phyloP scores from a whole-genome alignment of 2,797 vertebrate genomes.

The Danio albolineatus region DNA sequence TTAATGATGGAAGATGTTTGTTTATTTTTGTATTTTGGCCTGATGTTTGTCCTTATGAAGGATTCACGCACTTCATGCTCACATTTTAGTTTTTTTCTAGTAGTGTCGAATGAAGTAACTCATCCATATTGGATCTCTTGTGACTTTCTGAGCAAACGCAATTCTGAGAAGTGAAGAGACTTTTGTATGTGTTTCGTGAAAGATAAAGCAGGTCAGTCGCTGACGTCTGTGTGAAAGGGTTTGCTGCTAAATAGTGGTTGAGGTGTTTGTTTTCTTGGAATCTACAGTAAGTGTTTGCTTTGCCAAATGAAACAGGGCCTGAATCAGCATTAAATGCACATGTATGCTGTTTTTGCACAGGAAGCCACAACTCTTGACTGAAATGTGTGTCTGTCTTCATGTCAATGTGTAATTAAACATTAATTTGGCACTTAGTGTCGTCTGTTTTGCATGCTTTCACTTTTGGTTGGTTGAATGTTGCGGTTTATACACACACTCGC shows the following conservation, averaged over 20 bases:
- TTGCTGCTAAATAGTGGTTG: background rate
- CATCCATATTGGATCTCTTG: constrained; percentile 42
- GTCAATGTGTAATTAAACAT: constrained; percentile 18
- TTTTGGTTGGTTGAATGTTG: no score
- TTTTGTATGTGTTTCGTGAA: constrained; percentile 33
- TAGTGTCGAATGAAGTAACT: constrained; percentile 4
- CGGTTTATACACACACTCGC: no score
- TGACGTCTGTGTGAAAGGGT: background rate
- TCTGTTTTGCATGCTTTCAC: background rate
- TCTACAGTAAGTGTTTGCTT: background rate
- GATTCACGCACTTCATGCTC: background rate
- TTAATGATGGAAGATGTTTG: background rate
- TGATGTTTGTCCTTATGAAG: background rate
- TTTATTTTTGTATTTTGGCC: constrained; percentile 1
- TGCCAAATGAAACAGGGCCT: background rate
- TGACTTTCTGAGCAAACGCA: constrained; percentile 29
- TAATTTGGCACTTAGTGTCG: background rate
- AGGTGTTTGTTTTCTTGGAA: constrained; percentile 8
- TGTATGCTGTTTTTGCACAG: constrained; percentile 19
- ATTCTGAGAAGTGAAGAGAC: background rate
- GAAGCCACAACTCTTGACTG: constrained; percentile 37
- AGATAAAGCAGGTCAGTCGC: constrained; percentile 8
- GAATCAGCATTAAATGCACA: constrained; percentile 10
- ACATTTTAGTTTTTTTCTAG: background rate
- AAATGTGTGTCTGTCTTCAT: constrained; percentile 13